A percentile compares a stretch with the other conserved stretches of the same genome.
Evolutionary conservation across 2,888 invertebrate species (phyloP).

Genomic region (Eumerus sabulonum): DNA sequence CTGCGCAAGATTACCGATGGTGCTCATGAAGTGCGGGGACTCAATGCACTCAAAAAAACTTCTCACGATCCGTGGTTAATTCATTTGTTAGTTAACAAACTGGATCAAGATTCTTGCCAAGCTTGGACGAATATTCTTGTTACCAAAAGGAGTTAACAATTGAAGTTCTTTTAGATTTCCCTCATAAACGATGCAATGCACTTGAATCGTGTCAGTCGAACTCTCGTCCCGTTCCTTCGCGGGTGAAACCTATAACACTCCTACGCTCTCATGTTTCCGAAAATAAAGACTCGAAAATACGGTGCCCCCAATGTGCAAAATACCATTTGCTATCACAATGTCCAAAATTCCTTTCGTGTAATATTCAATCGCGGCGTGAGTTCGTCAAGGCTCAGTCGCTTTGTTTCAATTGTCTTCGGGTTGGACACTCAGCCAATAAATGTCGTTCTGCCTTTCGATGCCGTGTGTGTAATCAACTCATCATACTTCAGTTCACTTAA

Average conservation of each 20-base stretch:
- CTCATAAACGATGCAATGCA: slow-evolving; percentile 11
- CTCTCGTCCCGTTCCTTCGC: background rate
- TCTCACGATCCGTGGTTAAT: slow-evolving; percentile 17
- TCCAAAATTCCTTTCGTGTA: background rate
- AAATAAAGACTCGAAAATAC: no score
- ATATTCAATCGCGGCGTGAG: background rate
- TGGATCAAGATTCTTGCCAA: slow-evolving; percentile 6
- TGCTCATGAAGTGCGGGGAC: slow-evolving; percentile 6
- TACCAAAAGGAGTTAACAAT: background rate
- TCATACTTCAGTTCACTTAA: no score
- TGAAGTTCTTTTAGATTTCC: slow-evolving; percentile 1
- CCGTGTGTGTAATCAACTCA: background rate
- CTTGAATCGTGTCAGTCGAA: no score
- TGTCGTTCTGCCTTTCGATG: slow-evolving; percentile 3
- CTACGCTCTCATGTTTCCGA: no score
- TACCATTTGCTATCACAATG: background rate
- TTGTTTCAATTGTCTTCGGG: slow-evolving; percentile 5
- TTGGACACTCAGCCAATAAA: slow-evolving; percentile 16
- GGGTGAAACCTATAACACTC: no score
- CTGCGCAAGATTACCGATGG: slow-evolving; percentile 10
- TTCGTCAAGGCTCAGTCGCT: slow-evolving; percentile 5
- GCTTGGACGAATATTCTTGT: slow-evolving; percentile 2
- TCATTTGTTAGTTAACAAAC: background rate
- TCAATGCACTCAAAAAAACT: background rate
- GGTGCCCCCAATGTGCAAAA: background rate